phyloP scores from a whole-genome alignment of 2,888 invertebrate species.

The Zygogramma bicolorata region DNA sequence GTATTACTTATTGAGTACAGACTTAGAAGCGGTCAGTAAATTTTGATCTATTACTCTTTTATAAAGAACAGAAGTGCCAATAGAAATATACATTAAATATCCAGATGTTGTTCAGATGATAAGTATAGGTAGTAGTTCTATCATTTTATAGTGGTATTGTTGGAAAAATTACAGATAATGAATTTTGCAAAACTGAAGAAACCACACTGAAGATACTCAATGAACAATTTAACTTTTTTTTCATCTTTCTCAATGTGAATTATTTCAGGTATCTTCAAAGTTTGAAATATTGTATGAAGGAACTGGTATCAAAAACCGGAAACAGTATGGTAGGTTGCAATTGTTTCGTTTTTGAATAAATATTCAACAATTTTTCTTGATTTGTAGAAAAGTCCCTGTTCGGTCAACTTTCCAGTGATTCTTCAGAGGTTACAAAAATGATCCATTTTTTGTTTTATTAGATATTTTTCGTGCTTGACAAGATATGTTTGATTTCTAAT shows the following conservation, averaged over 20 bases:
- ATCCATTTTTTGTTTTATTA: neutral
- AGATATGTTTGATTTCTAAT: neutral
- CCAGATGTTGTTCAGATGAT: neutral
- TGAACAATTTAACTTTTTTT: neutral
- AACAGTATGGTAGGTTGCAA: slow-evolving; percentile 32
- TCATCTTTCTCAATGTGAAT: neutral
- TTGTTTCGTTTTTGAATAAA: neutral
- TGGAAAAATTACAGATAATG: no score
- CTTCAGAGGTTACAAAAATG: slow-evolving; percentile 29
- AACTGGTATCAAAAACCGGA: slow-evolving; percentile 17
- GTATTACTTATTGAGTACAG: slow-evolving; percentile 73
- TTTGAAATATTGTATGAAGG: slow-evolving; percentile 49
- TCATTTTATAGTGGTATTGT: no score
- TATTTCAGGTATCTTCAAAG: slow-evolving; percentile 47
- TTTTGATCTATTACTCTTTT: slow-evolving; percentile 3
- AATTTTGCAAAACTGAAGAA: neutral
- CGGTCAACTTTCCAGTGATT: slow-evolving; percentile 46
- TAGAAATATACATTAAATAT: neutral
- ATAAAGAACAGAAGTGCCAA: neutral
- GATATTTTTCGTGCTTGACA: neutral
- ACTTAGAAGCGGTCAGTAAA: slow-evolving; percentile 72
- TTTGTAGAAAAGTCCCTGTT: slow-evolving; percentile 47
- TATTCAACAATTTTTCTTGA: slow-evolving; percentile 6
- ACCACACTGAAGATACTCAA: no score
- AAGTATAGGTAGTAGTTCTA: no score